These are phyloP conservation scores for Tipula vernalis DNA, from an alignment of 2,888 invertebrate species.

Conservation along the genomic window DNA sequence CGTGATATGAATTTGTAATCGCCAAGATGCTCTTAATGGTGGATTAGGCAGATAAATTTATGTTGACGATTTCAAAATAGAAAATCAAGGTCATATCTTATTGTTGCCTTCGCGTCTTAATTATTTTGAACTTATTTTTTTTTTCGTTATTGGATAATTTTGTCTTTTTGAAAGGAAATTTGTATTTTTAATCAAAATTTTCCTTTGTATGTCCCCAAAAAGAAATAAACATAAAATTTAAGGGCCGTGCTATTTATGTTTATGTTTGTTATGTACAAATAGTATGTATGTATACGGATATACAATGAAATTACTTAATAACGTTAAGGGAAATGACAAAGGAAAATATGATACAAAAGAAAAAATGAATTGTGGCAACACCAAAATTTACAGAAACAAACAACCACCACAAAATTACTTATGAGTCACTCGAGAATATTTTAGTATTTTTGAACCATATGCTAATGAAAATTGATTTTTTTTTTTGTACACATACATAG, in stretches of 20 bases:
- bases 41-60: neutral
- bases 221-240: neutral
- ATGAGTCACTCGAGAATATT: neutral
- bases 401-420: neutral
- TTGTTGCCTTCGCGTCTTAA: neutral
- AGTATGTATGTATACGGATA: neutral
- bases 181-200: neutral
- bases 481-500: neutral
- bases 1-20: neutral
- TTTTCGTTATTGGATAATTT: neutral
- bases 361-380: neutral
- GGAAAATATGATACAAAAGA: neutral
- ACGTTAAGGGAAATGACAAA: neutral
- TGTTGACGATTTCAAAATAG: neutral
- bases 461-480: conserved; percentile 1
- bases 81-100: neutral
- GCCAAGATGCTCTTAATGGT: neutral
- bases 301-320: neutral
- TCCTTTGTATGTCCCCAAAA: neutral
- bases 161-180: neutral
- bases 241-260: neutral
- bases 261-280: neutral
- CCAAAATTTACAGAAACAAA: neutral
- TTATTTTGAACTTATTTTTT: neutral
- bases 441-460: neutral